These are phyloP conservation scores for Nyctalus aviator DNA, from an alignment of 2,797 vertebrate species.

Conservation along the genomic window DNA sequence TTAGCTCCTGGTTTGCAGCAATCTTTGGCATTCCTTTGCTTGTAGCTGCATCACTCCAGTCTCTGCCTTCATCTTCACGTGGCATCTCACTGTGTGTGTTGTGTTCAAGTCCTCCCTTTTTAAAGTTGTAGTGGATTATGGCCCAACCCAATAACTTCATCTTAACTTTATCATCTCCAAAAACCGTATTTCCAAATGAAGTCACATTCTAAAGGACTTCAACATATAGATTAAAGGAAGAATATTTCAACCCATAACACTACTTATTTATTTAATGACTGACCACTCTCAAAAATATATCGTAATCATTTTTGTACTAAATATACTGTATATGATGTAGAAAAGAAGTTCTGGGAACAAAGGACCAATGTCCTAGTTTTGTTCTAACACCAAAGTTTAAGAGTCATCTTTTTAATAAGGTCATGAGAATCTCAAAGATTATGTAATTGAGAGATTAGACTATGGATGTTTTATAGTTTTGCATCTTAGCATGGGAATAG, in stretches of 20 bases:
- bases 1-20: background rate
- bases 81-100: background rate
- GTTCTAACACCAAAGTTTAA: conserved; percentile 9
- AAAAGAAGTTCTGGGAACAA: background rate
- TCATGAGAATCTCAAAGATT: background rate
- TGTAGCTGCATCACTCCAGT: background rate
- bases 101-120: background rate
- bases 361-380: background rate
- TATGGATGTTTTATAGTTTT: background rate
- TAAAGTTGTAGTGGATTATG: background rate
- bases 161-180: background rate
- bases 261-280: background rate
- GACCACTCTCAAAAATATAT: background rate
- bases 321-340: background rate
- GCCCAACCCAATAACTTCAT: background rate
- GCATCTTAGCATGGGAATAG: background rate
- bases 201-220: background rate
- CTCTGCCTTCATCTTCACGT: background rate
- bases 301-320: background rate
- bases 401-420: conserved; percentile 2
- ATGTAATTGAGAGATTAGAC: background rate
- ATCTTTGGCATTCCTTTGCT: background rate
- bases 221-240: background rate
- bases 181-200: background rate
- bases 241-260: background rate